Percentiles rank a stretch among this genome's conserved stretches.
Conservation (phyloP, 2,888 invertebrate species). For the Nomada fucata region DNA sequence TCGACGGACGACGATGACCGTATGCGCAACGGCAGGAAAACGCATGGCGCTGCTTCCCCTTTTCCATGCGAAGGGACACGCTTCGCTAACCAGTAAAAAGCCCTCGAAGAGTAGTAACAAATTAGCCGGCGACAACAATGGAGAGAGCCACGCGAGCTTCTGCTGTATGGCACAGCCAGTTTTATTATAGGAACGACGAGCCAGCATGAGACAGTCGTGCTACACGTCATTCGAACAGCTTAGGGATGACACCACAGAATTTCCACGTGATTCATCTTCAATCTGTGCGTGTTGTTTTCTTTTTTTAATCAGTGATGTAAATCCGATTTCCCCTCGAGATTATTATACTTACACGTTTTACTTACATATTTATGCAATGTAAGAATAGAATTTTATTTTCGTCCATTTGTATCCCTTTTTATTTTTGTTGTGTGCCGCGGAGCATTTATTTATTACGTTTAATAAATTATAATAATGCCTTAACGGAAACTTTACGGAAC, state of each 20-base stretch:
- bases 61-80: slow-evolving; percentile 4
- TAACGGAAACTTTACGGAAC: no score
- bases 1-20: slow-evolving; percentile 68
- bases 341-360: slow-evolving; percentile 3
- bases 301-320: slow-evolving; percentile 32
- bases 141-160: slow-evolving; percentile 33
- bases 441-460: no score
- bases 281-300: not conserved
- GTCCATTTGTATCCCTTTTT: no score
- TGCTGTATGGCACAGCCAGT: not conserved
- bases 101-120: slow-evolving; percentile 44
- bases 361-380: slow-evolving; percentile 25
- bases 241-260: slow-evolving; percentile 39
- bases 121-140: slow-evolving; percentile 54
- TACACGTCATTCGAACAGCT: slow-evolving; percentile 20
- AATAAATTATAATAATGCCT: no score
- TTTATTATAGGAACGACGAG: not conserved
- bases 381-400: slow-evolving; percentile 33
- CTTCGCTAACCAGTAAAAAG: slow-evolving; percentile 50
- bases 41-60: not conserved
- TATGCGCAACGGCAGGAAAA: slow-evolving; percentile 14
- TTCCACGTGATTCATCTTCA: slow-evolving; percentile 41
- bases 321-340: slow-evolving; percentile 26
- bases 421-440: no score
- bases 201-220: slow-evolving; percentile 5